Evolutionary conservation across 2,113 vertebrate genomes (phyloP), one percentile per base, ranked within the genome.

Genomic region (Ondatra zibethicus): DNA sequence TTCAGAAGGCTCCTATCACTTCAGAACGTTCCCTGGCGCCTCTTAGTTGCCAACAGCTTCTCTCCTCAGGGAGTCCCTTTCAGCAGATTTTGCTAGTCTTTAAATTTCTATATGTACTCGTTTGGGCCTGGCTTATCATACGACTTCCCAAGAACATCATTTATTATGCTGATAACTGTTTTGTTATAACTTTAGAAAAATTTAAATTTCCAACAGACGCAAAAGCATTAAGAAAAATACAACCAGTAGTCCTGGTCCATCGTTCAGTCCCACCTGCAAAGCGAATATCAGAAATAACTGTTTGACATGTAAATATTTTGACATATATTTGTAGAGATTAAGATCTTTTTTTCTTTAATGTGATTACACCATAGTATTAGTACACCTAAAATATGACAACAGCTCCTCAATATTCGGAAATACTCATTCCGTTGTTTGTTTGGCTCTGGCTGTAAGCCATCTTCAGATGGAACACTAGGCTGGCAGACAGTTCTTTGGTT

Each of bases 231-330:
- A 81, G 55, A 88, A 75, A 31, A 25, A 12, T 55, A 39, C 61
- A 47, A 16, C 81, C 31, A 42, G 39, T 68, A 61, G 19, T 19
- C 29, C 16, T 77, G 39, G 31, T 61, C 39, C 1, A 7, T 50
- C 3, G 4, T 29, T 50, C 82, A 85, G 11, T 31, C 61, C 36
- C 39, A n/a, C 23, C 47, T 88, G 33, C 68, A 52, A 76, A 50
- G 33, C 3, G 47, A 94, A 42, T 76, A 55, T 72, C 36, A 94
- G 75, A 7, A 21, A 50, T 45, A 61, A 78, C 10, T 33, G 2
- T 68, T 65, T 52, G 45, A 92, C 85, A n/a, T 72, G 7, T 65
- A 63, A 36, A n/a, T 85, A 89, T 92, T 96, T 85, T 89, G 75
- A 89, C 33, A 93, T 29, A 31, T n/a, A 33, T 89, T 78, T 89